Evolutionary conservation across 2,797 vertebrate genomes (phyloP).

Genomic region (Synaphobranchus kaupii): DNA sequence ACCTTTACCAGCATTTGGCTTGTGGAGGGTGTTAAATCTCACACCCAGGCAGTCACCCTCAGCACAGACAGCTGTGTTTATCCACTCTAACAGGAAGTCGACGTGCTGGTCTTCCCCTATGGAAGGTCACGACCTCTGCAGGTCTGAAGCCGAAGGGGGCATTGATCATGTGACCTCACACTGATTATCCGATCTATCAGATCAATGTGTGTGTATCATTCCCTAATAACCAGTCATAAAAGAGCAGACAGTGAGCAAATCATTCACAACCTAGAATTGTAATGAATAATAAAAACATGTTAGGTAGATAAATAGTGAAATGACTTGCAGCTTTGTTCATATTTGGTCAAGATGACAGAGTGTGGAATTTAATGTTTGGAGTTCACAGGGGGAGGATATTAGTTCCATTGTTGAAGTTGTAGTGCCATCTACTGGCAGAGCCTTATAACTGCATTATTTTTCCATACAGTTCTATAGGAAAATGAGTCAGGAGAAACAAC

Average conservation of each 20-base stretch:
- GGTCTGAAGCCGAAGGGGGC: background rate
- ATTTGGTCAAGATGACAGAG: background rate
- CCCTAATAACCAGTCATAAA: conserved; percentile 34
- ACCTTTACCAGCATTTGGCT: too few species aligned
- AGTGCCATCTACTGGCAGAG: conserved; percentile 8
- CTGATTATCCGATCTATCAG: background rate
- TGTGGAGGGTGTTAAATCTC: too few species aligned
- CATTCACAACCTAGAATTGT: too few species aligned
- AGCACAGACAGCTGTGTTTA: background rate
- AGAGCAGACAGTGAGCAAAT: too few species aligned
- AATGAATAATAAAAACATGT: too few species aligned
- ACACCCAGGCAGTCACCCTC: too few species aligned
- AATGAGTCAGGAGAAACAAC: too few species aligned
- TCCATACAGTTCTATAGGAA: too few species aligned
- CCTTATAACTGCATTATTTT: background rate
- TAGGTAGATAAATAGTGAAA: too few species aligned
- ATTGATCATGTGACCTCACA: conserved; percentile 14
- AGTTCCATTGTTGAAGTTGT: too few species aligned
- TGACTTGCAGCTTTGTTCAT: background rate
- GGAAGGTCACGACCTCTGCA: conserved; percentile 32
- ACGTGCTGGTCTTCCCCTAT: background rate
- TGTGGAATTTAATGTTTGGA: background rate
- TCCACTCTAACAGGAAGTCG: background rate
- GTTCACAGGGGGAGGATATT: background rate
- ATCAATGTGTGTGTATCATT: background rate